A percentile compares a stretch with the other conserved stretches of the same genome.
These are phyloP conservation scores for Chelon labrosus DNA, from an alignment of 2,797 vertebrate genomes.

Conservation along the genomic window DNA sequence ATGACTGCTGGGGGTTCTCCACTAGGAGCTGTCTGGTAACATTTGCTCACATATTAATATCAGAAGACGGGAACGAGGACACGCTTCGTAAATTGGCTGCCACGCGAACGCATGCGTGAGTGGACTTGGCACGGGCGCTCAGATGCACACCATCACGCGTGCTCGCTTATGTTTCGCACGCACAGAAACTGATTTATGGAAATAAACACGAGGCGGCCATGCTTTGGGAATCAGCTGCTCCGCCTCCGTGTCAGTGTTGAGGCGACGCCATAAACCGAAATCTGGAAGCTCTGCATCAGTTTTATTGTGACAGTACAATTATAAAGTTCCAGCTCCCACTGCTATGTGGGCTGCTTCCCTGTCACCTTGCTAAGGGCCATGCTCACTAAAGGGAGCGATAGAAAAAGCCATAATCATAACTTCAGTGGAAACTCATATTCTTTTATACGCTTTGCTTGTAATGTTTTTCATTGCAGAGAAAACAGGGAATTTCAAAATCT, in stretches of 20 bases:
- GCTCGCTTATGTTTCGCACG: constrained; percentile 28
- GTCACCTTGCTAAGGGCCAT: constrained; percentile 78
- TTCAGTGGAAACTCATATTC: constrained; percentile 76
- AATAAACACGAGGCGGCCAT: constrained; percentile 21
- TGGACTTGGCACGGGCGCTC: constrained; percentile 25
- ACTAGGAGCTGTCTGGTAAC: constrained; percentile 74
- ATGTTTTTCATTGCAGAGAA: constrained; percentile 73
- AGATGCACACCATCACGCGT: constrained; percentile 16
- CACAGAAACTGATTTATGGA: constrained; percentile 48
- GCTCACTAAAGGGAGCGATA: constrained; percentile 72
- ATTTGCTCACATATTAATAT: constrained; percentile 80
- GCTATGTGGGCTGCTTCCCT: constrained; percentile 61
- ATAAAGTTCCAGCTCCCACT: constrained; percentile 73
- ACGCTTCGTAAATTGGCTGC: constrained; percentile 44
- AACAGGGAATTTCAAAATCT: constrained; percentile 64
- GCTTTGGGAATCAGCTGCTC: constrained; percentile 44
- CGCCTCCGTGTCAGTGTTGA: constrained; percentile 44
- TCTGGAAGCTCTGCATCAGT: constrained; percentile 74
- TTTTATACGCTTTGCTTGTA: constrained; percentile 74
- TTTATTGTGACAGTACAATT: constrained; percentile 82
- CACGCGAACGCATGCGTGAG: constrained; percentile 43
- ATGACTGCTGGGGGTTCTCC: constrained; percentile 79
- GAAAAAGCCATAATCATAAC: constrained; percentile 78
- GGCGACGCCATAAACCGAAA: constrained; percentile 60
- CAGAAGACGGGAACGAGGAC: constrained; percentile 57